Conservation (phyloP, 2,797 vertebrate genomes). For the Myripristis murdjan region DNA sequence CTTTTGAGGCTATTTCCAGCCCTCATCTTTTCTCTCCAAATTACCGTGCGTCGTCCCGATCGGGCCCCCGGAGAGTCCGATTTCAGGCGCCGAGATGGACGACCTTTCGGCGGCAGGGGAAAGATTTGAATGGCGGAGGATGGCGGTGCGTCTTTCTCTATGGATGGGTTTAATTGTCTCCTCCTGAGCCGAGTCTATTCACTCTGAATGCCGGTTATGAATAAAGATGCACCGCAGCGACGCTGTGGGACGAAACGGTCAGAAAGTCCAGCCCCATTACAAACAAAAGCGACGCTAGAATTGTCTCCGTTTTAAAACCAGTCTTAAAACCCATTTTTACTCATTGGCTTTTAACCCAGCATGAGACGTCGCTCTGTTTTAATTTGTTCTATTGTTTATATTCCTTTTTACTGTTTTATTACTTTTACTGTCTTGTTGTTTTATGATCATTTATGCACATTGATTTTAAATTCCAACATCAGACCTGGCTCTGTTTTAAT, state of each 20-base stretch:
- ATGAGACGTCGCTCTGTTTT: too few species aligned
- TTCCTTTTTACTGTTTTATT: too few species aligned
- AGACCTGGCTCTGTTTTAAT: too few species aligned
- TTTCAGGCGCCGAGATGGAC: conserved; percentile 57
- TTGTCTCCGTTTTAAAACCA: background rate
- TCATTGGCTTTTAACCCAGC: too few species aligned
- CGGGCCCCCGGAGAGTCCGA: conserved; percentile 52
- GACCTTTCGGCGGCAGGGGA: conserved; percentile 49
- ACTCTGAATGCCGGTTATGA: conserved; percentile 40
- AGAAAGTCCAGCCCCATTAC: conserved; percentile 3
- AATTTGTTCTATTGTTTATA: too few species aligned
- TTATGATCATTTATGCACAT: too few species aligned
- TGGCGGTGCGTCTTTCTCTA: conserved; percentile 20
- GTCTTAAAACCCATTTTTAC: too few species aligned
- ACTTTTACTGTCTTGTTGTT: too few species aligned
- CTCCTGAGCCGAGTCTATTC: conserved; percentile 42
- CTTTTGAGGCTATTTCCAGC: conserved; percentile 48
- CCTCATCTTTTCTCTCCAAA: conserved; percentile 45
- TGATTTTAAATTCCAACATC: too few species aligned
- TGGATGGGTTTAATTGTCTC: conserved; percentile 64
- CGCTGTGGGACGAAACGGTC: conserved; percentile 5
- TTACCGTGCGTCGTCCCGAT: conserved; percentile 45
- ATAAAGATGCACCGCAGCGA: conserved; percentile 41
- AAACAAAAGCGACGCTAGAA: conserved; percentile 4
- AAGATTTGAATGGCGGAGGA: conserved; percentile 40